Evolutionary conservation across 2,113 vertebrate genomes (phyloP).

Genomic region (Grus americana): DNA sequence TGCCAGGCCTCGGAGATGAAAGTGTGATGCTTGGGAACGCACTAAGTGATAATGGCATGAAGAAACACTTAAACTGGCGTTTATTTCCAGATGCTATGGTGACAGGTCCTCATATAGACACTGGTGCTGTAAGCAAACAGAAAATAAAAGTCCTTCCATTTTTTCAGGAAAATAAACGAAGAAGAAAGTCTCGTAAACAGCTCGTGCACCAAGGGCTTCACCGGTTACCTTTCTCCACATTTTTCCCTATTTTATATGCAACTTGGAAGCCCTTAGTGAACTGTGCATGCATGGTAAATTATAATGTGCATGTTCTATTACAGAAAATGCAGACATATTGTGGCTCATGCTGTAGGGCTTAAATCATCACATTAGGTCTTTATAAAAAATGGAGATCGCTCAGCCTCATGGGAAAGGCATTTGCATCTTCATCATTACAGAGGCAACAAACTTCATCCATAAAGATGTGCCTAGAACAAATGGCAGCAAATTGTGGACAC

Average conservation of each 20-base stretch:
- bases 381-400: conserved; percentile 2
- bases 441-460: conserved; percentile 59
- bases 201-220: neutral
- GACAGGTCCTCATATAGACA: neutral
- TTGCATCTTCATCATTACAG: conserved; percentile 51
- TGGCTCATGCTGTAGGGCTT: conserved; percentile 31
- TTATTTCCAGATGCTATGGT: neutral
- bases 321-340: conserved; percentile 19
- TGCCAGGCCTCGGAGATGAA: neutral
- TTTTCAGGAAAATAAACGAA: neutral
- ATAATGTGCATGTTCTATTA: neutral
- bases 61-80: neutral
- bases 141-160: neutral
- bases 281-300: neutral
- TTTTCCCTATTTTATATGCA: neutral
- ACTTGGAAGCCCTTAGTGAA: neutral
- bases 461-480: conserved; percentile 63
- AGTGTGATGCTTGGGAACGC: neutral
- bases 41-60: neutral
- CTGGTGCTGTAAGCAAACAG: neutral
- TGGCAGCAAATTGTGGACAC: conserved; percentile 58
- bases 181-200: neutral
- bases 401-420: conserved; percentile 41
- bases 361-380: conserved; percentile 53
- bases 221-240: neutral